Evolutionary conservation across 2,113 vertebrate genomes (phyloP).

Genomic region (Percopsis transmontana): DNA sequence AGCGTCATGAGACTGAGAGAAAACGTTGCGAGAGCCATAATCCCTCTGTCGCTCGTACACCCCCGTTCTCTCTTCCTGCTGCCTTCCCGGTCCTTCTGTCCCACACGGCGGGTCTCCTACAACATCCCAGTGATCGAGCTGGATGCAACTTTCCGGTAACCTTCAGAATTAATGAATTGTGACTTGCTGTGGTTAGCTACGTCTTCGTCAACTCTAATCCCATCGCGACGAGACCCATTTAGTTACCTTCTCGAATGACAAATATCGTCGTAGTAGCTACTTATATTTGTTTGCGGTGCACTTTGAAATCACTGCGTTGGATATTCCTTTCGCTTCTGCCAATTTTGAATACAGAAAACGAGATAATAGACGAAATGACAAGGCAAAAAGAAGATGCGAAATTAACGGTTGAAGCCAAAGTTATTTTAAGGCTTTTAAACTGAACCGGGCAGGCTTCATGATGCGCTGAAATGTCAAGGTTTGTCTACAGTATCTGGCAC

Average conservation of each 20-base stretch:
- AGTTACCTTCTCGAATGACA: conserved; percentile 28
- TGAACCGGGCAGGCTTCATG: conserved; percentile 30
- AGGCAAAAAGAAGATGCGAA: conserved; percentile 31
- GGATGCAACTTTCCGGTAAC: conserved; percentile 52
- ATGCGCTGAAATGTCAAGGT: conserved; percentile 16
- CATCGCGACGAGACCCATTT: conserved; percentile 48
- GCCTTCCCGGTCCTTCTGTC: conserved; percentile 49
- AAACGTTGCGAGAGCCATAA: conserved; percentile 70
- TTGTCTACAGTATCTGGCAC: conserved; percentile 38
- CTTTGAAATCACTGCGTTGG: conserved; percentile 46
- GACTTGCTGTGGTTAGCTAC: conserved; percentile 22
- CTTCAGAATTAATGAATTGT: conserved; percentile 16
- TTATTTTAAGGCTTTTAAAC: conserved; percentile 9
- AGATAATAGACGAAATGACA: not conserved
- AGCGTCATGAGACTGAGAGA: conserved; percentile 72
- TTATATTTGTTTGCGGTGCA: conserved; percentile 27
- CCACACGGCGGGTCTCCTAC: conserved; percentile 51
- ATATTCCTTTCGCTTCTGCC: conserved; percentile 26
- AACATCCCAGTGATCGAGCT: conserved; percentile 64
- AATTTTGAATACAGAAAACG: conserved; percentile 10
- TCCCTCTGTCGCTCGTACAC: conserved; percentile 56
- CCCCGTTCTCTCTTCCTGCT: conserved; percentile 29
- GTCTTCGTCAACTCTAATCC: conserved; percentile 62
- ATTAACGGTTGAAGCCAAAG: conserved; percentile 12
- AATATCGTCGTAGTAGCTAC: conserved; percentile 9